Evolutionary conservation across 1,140 invertebrate genomes (phyloP), one percentile per base, ranked within the genome.

Genomic region (Drosophila serrata): DNA sequence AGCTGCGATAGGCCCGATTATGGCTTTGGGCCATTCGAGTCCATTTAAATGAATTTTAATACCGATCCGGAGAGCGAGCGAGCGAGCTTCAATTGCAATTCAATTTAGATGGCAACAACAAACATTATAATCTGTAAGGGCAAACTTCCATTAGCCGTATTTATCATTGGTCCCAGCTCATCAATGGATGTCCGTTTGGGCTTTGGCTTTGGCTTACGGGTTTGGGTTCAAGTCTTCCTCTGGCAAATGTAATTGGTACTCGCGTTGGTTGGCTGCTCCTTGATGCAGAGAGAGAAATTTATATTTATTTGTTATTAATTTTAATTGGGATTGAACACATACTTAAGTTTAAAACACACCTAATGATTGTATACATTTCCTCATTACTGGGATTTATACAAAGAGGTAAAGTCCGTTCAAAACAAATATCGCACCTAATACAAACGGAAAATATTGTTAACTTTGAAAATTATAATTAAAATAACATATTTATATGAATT

Each of bases 1-100:
- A 88, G 82, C 84, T 78, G 63, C 70, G 84, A 88, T 88, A 90
- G 79, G 75, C 49, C 40, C 40, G 84, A 61, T 49, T 65, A 75
- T 67, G 40, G 53, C 73, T 68, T 48, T 51, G 51, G 51, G 45
- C 27, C 74, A 67, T 53, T 35, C 45, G 60, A 75, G 53, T 76
- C 74, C 61, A 87, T 87, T 88, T 81, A 87, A 87, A 87, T 87
- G 80, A 82, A 87, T 82, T 87, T 88, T 84, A 88, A 87, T 87
- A 82, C 65, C 62, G 55, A 76, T 68, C 62, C 43, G 29, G 75
- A n/a, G n/a, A n/a, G 63, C 35, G 63, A 40, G 57, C n/a, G 13
- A 63, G n/a, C 15, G 73, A 15, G 49, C 75, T 57, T 77, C 56
- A 64, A 61, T 68, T 64, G 74, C 57, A 88, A 70, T 73, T 67